These are phyloP conservation scores for Laticauda laticaudata DNA, from an alignment of 2,113 vertebrate species.

Conservation along the genomic window DNA sequence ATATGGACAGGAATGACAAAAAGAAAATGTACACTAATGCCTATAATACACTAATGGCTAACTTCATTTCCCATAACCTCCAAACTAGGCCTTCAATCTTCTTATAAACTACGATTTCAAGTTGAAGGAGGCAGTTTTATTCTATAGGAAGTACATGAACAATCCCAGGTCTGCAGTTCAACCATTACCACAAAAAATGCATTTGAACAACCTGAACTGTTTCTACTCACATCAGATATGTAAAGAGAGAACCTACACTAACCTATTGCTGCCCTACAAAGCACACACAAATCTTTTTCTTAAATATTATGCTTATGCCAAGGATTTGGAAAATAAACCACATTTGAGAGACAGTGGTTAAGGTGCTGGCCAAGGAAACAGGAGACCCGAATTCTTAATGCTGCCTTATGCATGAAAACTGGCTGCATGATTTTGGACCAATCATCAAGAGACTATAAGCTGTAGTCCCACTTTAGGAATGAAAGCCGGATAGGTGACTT, in stretches of 20 bases:
- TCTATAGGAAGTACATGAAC: neutral
- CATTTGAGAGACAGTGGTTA: neutral
- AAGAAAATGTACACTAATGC: neutral
- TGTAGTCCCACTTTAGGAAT: neutral
- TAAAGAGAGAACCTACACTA: neutral
- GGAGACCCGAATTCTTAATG: neutral
- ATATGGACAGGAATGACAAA: neutral
- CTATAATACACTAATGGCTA: neutral
- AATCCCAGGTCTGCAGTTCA: neutral
- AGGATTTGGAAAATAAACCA: neutral
- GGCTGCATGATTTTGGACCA: neutral
- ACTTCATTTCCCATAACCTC: neutral
- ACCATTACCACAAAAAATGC: neutral
- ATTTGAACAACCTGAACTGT: neutral
- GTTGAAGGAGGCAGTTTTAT: neutral
- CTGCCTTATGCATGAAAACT: neutral
- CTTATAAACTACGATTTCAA: neutral
- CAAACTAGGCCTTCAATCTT: neutral
- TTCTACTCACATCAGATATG: neutral
- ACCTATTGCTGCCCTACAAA: too few relatives aligned
- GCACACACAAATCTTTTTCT: neutral
- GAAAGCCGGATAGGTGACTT: neutral
- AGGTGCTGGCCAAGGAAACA: neutral
- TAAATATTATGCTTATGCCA: neutral
- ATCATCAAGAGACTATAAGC: neutral